These are phyloP conservation scores for Tribolium freemani DNA, from an alignment of 2,888 invertebrate species.

Conservation along the genomic window DNA sequence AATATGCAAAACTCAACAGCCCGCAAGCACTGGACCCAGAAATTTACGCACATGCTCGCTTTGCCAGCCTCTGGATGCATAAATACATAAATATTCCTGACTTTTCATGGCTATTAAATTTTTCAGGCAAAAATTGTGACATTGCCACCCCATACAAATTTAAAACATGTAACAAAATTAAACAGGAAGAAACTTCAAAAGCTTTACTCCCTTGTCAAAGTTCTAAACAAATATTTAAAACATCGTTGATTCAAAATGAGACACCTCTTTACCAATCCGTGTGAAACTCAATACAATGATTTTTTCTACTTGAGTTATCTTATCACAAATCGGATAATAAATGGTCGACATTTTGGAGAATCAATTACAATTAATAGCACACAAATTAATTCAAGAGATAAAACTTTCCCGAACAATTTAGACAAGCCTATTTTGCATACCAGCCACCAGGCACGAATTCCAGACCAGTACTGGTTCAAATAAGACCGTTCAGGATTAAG, in stretches of 20 bases:
- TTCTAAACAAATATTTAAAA: too few relatives aligned
- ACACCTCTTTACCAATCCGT: neutral
- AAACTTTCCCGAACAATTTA: neutral
- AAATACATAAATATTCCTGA: conserved; percentile 35
- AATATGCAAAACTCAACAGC: conserved; percentile 34
- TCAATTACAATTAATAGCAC: neutral
- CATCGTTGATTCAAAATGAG: too few relatives aligned
- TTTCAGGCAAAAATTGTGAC: too few relatives aligned
- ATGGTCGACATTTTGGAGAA: neutral
- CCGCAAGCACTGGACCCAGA: conserved; percentile 32
- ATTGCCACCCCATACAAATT: too few relatives aligned
- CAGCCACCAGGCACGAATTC: neutral
- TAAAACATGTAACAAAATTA: too few relatives aligned
- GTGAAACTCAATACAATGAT: neutral
- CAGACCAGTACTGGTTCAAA: neutral
- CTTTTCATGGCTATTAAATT: conserved; percentile 24
- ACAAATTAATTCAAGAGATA: neutral
- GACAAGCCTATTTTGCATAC: neutral
- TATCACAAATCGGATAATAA: neutral
- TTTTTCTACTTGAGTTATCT: neutral
- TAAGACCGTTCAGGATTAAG: neutral
- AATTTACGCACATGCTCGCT: conserved; percentile 40
- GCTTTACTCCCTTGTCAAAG: too few relatives aligned
- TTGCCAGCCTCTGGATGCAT: conserved; percentile 32
- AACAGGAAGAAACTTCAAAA: too few relatives aligned